Evolutionary conservation across 1,140 invertebrate species (phyloP).

Genomic region (Drosophila paulistorum): DNA sequence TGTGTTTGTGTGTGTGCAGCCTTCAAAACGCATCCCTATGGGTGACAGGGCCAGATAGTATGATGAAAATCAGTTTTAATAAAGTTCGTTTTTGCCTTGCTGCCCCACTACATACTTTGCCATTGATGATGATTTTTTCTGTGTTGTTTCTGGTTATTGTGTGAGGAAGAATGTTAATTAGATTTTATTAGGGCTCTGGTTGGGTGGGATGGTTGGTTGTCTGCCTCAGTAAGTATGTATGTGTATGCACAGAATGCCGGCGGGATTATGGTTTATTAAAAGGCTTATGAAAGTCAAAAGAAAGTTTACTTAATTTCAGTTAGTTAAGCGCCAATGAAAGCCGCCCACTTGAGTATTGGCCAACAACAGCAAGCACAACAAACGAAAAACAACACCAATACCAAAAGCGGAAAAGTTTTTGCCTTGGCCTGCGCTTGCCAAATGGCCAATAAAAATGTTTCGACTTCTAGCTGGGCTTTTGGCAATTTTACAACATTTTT

Average conservation of each 20-base stretch:
- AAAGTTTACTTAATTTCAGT: constrained; percentile 82
- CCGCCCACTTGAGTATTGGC: constrained; percentile 76
- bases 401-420: constrained; percentile 42
- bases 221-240: constrained; percentile 38
- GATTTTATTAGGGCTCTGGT: constrained; percentile 70
- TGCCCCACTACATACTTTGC: constrained; percentile 3
- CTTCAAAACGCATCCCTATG: constrained; percentile 9
- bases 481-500: constrained; percentile 72
- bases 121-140: constrained; percentile 77
- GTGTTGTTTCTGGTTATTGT: constrained; percentile 57
- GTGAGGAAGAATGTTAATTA: constrained; percentile 70
- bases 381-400: constrained; percentile 6
- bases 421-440: constrained; percentile 44
- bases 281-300: constrained; percentile 82
- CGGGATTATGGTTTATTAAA: constrained; percentile 80
- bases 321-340: constrained; percentile 79
- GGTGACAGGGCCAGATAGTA: constrained; percentile 30
- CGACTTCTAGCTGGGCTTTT: constrained; percentile 35
- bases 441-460: constrained; percentile 73
- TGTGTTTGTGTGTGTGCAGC: not conserved
- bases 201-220: constrained; percentile 9
- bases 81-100: constrained; percentile 61
- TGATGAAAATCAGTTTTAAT: constrained; percentile 78
- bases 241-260: constrained; percentile 59
- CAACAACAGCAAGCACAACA: constrained; percentile 34